phyloP scores from a whole-genome alignment of 2,113 vertebrate species.

The Peromyscus leucopus region DNA sequence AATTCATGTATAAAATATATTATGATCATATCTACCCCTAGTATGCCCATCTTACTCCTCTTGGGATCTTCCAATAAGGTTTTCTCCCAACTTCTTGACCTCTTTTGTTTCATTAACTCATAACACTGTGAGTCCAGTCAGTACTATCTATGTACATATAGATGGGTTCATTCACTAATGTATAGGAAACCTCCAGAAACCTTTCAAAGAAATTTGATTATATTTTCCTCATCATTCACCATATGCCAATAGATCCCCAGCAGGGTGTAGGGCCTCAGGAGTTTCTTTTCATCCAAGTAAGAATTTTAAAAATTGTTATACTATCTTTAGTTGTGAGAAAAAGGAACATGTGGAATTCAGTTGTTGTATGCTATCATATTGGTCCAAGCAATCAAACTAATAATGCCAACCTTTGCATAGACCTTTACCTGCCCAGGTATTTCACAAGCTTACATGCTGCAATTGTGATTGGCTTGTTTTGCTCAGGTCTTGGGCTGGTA shows the following conservation, averaged over 20 bases:
- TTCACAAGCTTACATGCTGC: not conserved
- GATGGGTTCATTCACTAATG: not conserved
- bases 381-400: not conserved
- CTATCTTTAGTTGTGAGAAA: accelerated
- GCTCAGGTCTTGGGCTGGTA: not conserved
- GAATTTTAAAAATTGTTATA: not conserved
- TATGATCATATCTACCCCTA: too few relatives aligned
- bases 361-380: not conserved
- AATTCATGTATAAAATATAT: not conserved
- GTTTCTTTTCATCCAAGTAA: not conserved
- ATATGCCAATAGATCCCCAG: accelerated
- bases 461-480: too few relatives aligned
- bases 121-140: not conserved
- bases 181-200: not conserved
- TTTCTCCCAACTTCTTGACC: not conserved
- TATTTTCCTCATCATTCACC: not conserved
- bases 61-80: not conserved
- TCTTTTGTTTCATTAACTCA: not conserved
- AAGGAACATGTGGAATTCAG: not conserved
- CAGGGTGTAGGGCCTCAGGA: not conserved
- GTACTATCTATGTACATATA: not conserved
- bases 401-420: accelerated
- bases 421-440: not conserved
- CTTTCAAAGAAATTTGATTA: not conserved
- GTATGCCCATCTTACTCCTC: not conserved